A percentile compares a stretch with the other conserved stretches of the same genome.
These are phyloP conservation scores for Seladonia tumulorum DNA, from an alignment of 2,888 invertebrate species.

Conservation along the genomic window DNA sequence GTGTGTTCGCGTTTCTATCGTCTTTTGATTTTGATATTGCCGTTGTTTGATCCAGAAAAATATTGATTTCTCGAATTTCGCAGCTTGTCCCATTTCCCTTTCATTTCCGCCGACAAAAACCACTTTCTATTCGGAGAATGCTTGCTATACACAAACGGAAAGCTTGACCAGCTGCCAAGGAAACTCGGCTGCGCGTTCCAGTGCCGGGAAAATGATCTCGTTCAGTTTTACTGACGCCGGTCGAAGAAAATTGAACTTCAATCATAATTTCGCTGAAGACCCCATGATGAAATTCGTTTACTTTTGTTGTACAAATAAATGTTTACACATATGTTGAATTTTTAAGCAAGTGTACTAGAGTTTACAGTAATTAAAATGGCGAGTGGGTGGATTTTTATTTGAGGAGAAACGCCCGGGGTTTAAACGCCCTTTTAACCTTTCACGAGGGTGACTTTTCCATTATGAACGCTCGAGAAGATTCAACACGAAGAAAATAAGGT, in stretches of 20 bases:
- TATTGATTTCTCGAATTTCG: not conserved
- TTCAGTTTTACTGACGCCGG: not conserved
- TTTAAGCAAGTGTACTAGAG: not conserved
- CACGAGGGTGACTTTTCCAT: not conserved
- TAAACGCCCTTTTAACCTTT: not conserved
- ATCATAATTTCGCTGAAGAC: not conserved
- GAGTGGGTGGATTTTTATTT: not conserved
- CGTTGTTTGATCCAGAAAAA: not conserved
- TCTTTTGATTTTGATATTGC: not conserved
- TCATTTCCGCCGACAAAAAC: slow-evolving; percentile 11
- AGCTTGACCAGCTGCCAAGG: slow-evolving; percentile 49
- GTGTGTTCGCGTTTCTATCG: not conserved
- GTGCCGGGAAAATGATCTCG: not conserved
- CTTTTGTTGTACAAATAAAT: not conserved
- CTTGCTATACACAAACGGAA: slow-evolving; percentile 25
- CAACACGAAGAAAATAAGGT: not conserved
- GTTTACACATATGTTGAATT: not conserved
- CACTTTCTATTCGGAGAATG: slow-evolving; percentile 49
- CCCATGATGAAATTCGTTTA: not conserved
- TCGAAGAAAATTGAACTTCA: not conserved
- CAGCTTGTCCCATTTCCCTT: not conserved
- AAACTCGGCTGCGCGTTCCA: not conserved
- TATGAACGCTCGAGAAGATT: not conserved
- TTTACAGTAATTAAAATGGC: not conserved
- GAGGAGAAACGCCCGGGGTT: not conserved